A percentile compares a stretch with the other conserved stretches of the same genome.
These are phyloP conservation scores for Gymnarchus niloticus DNA, from an alignment of 2,113 vertebrate species.

Conservation along the genomic window DNA sequence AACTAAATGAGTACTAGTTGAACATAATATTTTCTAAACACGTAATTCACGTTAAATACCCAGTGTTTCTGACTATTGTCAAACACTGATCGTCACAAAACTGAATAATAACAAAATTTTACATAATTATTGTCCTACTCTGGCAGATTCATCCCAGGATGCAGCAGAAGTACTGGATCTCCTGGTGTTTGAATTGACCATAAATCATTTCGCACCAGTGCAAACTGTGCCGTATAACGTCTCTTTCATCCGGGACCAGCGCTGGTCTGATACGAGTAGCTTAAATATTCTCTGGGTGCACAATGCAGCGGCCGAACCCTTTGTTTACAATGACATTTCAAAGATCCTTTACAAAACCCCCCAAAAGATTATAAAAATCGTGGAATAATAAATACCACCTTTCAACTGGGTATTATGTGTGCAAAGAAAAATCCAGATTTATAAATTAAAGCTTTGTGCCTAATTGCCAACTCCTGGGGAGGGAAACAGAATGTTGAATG, in stretches of 20 bases:
- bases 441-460: slow-evolving; percentile 30
- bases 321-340: slow-evolving; percentile 19
- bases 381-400: slow-evolving; percentile 25
- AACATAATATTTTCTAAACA: slow-evolving; percentile 11
- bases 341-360: slow-evolving; percentile 13
- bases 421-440: slow-evolving; percentile 21
- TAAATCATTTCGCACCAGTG: slow-evolving; percentile 2
- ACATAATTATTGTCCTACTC: background rate
- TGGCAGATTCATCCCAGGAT: background rate
- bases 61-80: background rate
- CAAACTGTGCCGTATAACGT: background rate
- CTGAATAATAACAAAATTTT: background rate
- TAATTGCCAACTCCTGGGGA: slow-evolving; percentile 32
- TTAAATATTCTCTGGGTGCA: slow-evolving; percentile 1
- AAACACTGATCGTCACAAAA: background rate
- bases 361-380: slow-evolving; percentile 26
- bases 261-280: background rate
- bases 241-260: background rate
- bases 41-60: background rate
- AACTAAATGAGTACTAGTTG: background rate
- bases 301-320: slow-evolving; percentile 1
- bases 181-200: background rate
- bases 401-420: slow-evolving; percentile 26
- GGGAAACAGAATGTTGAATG: slow-evolving; percentile 17
- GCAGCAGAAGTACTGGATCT: background rate